Conservation (phyloP, 2,888 invertebrate genomes). For the Suillia variegata region DNA sequence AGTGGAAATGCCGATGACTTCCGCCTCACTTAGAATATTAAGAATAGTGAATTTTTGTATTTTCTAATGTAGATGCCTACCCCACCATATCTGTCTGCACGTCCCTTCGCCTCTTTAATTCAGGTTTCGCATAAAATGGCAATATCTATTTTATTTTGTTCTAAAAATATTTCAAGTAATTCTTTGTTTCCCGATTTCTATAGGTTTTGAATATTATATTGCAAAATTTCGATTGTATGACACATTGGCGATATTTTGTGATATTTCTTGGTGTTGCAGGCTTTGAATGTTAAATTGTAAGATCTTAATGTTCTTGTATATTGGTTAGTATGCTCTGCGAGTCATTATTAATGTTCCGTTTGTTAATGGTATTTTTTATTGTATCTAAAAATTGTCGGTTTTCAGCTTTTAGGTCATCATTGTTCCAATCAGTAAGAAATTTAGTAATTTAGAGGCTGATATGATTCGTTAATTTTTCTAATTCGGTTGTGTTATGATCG, state of each 20-base stretch:
- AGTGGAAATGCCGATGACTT: conserved; percentile 6
- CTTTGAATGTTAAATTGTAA: conserved; percentile 22
- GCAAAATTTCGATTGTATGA: no score
- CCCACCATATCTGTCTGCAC: conserved; percentile 14
- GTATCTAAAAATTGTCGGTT: no score
- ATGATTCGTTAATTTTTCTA: no score
- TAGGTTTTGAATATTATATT: no score
- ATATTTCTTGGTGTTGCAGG: conserved; percentile 7
- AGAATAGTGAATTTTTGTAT: conserved; percentile 12
- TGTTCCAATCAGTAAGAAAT: no score
- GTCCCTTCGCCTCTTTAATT: conserved; percentile 7
- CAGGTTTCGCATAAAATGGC: conserved; percentile 12
- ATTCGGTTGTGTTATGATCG: no score
- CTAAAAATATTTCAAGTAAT: conserved; percentile 9
- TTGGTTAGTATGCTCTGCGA: no score
- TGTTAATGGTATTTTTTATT: no score
- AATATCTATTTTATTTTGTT: conserved; percentile 15
- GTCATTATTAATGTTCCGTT: no score
- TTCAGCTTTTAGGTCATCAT: no score
- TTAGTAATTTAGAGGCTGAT: no score
- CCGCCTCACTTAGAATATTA: background rate
- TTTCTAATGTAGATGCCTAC: conserved; percentile 19
- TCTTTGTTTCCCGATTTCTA: conserved; percentile 15
- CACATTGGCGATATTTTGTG: no score
- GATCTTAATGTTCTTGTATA: conserved; percentile 3